These are phyloP conservation scores for Synergus itoensis DNA, from an alignment of 2,888 invertebrate species.

Conservation along the genomic window DNA sequence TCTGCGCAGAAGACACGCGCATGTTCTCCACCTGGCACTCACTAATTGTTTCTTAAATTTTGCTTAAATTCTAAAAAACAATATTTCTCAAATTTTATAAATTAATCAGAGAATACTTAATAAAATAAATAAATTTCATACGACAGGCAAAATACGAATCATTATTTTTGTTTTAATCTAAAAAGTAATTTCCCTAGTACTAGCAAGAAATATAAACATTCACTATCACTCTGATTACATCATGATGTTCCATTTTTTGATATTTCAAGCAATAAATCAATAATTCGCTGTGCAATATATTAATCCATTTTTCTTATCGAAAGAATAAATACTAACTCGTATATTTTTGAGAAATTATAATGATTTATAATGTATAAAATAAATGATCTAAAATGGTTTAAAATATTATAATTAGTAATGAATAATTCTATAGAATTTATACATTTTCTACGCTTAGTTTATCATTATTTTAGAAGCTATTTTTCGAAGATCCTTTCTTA, in stretches of 20 bases:
- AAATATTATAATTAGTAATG: neutral
- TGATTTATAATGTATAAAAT: neutral
- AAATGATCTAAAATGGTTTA: neutral
- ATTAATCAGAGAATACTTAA: neutral
- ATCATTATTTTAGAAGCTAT: neutral
- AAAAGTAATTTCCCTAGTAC: neutral
- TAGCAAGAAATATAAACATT: neutral
- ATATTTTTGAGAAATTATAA: neutral
- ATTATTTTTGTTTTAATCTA: neutral
- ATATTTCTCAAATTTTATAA: neutral
- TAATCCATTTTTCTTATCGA: constrained; percentile 9
- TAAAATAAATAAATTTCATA: neutral
- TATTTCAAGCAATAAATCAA: constrained; percentile 8
- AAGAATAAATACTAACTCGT: neutral
- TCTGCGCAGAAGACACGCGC: constrained; percentile 19
- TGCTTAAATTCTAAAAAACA: neutral
- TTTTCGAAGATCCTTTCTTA: neutral
- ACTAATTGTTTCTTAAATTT: neutral
- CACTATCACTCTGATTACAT: neutral
- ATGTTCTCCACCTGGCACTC: neutral
- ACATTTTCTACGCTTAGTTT: neutral
- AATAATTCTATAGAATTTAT: neutral
- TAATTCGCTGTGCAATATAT: neutral
- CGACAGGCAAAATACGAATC: neutral
- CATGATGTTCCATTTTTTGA: neutral